phyloP scores from a whole-genome alignment of 2,888 invertebrate species.

The Acleris cristana region DNA sequence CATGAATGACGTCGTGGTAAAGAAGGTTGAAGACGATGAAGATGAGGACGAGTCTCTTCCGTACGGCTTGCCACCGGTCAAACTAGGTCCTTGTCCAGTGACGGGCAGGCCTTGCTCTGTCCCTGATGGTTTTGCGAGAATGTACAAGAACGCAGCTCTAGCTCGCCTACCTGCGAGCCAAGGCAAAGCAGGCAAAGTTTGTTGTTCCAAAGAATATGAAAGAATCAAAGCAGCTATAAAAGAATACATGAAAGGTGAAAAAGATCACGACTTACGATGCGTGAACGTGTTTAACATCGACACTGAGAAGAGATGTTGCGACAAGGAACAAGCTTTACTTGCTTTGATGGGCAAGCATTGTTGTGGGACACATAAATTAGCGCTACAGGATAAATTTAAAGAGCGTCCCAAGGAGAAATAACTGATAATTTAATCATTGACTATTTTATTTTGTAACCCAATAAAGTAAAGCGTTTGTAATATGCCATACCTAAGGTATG shows the following conservation, averaged over 20 bases:
- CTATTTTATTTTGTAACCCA: slow-evolving; percentile 81
- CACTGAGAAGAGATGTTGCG: slow-evolving; percentile 74
- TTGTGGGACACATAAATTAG: slow-evolving; percentile 72
- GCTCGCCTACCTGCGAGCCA: slow-evolving; percentile 67
- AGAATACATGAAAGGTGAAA: slow-evolving; percentile 70
- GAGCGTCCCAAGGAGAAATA: slow-evolving; percentile 49
- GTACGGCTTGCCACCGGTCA: slow-evolving; percentile 74
- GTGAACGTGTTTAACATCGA: slow-evolving; percentile 71
- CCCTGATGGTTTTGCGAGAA: slow-evolving; percentile 75
- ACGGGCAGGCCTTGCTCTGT: slow-evolving; percentile 73
- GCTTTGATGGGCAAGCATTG: slow-evolving; percentile 68
- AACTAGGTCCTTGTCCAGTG: slow-evolving; percentile 76
- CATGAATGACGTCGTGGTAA: slow-evolving; percentile 65
- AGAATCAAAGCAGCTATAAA: slow-evolving; percentile 74
- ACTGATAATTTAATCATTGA: slow-evolving; percentile 50
- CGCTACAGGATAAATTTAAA: slow-evolving; percentile 68
- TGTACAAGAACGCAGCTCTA: slow-evolving; percentile 69
- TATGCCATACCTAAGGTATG: too few species aligned
- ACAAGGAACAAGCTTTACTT: slow-evolving; percentile 68
- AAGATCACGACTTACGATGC: slow-evolving; percentile 70
- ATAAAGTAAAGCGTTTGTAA: slow-evolving; percentile 37
- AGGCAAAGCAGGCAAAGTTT: slow-evolving; percentile 73
- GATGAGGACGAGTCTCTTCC: slow-evolving; percentile 70
- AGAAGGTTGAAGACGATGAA: slow-evolving; percentile 67
- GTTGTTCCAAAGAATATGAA: slow-evolving; percentile 76